phyloP scores from a whole-genome alignment of 2,888 invertebrate genomes.

The Eupithecia vulgata region DNA sequence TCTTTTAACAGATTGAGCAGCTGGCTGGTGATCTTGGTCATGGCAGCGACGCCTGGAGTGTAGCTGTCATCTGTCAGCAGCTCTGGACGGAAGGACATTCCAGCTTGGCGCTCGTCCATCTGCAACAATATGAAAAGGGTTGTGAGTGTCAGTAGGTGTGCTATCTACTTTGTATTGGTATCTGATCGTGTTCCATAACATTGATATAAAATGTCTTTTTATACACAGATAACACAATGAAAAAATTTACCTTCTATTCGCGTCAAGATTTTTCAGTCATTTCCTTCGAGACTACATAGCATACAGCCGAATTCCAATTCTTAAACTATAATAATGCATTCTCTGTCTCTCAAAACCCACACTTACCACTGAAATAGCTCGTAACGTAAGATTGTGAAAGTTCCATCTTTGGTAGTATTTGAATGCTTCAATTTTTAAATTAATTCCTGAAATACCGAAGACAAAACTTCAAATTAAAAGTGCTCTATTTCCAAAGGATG shows the following conservation, averaged over 20 bases:
- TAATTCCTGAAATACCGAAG: slow-evolving; percentile 59
- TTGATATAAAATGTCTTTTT: background rate
- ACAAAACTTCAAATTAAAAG: background rate
- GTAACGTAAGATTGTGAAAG: slow-evolving; percentile 73
- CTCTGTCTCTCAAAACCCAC: background rate
- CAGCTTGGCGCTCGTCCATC: background rate
- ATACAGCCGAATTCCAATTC: background rate
- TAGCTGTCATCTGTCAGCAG: slow-evolving; percentile 61
- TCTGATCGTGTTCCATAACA: background rate
- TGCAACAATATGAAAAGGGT: background rate
- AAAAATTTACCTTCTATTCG: background rate
- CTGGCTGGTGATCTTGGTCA: slow-evolving; percentile 71
- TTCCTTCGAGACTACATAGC: background rate
- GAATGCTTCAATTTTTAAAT: slow-evolving; percentile 55
- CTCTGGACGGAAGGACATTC: slow-evolving; percentile 53
- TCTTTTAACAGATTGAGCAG: slow-evolving; percentile 64
- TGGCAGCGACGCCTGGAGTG: slow-evolving; percentile 66
- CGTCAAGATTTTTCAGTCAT: background rate
- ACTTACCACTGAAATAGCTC: slow-evolving; percentile 60
- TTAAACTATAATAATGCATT: background rate
- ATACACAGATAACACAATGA: background rate
- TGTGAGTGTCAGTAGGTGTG: too few relatives aligned
- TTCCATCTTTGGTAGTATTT: slow-evolving; percentile 76
- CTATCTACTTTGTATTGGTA: background rate
- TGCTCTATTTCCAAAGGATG: background rate